These are phyloP conservation scores for Scaptomyza cyrtandrae DNA, from an alignment of 2,888 invertebrate species.

Conservation along the genomic window DNA sequence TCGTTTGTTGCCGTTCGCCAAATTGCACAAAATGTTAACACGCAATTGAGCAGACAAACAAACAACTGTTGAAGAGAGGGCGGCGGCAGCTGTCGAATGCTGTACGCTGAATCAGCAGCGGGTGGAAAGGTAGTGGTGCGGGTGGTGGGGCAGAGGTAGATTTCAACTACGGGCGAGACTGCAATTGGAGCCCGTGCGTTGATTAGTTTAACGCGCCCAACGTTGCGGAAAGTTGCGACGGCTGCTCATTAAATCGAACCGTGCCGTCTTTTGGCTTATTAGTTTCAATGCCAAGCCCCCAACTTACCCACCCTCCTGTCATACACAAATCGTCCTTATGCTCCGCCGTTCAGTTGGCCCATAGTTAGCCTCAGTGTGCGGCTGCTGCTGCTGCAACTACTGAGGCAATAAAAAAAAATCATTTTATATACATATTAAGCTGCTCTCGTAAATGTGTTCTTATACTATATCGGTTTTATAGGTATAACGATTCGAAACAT, in stretches of 20 bases:
- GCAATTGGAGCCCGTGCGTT: conserved; percentile 60
- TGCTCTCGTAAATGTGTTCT: no score
- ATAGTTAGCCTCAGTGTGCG: no score
- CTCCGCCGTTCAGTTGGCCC: no score
- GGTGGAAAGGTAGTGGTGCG: not conserved
- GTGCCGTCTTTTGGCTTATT: conserved; percentile 67
- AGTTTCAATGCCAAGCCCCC: conserved; percentile 60
- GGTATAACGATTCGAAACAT: no score
- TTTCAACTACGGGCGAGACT: conserved; percentile 9
- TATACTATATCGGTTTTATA: no score
- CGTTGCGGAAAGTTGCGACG: conserved; percentile 77
- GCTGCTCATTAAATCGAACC: conserved; percentile 76
- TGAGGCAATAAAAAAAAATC: no score
- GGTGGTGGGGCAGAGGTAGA: not conserved
- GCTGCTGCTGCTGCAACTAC: no score
- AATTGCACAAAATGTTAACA: conserved; percentile 80
- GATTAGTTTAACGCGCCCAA: conserved; percentile 77
- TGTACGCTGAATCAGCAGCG: conserved; percentile 1
- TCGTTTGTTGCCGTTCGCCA: conserved; percentile 54
- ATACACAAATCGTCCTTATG: no score
- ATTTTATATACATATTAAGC: no score
- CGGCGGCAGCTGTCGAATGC: conserved; percentile 52
- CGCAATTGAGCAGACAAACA: conserved; percentile 80
- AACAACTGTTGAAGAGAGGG: conserved; percentile 61
- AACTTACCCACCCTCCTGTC: no score